Evolutionary conservation across 2,888 invertebrate genomes (phyloP).

Genomic region (Euclidia mi): DNA sequence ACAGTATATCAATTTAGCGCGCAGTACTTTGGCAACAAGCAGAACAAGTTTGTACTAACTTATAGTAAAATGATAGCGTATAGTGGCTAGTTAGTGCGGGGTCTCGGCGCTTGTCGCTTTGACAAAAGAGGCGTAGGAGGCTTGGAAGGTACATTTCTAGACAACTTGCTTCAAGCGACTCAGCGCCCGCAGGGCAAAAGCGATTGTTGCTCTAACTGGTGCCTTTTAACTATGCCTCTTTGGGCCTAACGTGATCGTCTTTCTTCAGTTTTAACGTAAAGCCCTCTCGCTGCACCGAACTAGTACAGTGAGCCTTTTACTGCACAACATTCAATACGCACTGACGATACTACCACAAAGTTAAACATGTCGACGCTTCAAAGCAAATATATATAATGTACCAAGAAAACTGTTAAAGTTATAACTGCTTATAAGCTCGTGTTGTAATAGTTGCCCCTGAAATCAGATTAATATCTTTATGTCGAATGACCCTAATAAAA

Average conservation of each 20-base stretch:
- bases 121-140: conserved; percentile 3
- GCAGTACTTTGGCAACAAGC: conserved; percentile 1
- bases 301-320: background rate
- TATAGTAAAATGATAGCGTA: conserved; percentile 3
- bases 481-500: conserved; percentile 2
- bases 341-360: too few species aligned
- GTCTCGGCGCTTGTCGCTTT: background rate
- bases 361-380: too few species aligned
- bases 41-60: conserved; percentile 5
- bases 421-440: too few species aligned
- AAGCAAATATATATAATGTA: too few species aligned
- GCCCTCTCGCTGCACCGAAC: background rate
- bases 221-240: conserved; percentile 40
- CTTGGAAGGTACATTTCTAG: conserved; percentile 14
- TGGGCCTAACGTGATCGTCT: conserved; percentile 51
- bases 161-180: conserved; percentile 23
- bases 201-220: conserved; percentile 57
- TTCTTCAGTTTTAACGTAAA: conserved; percentile 26
- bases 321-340: background rate
- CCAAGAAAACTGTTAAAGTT: too few species aligned
- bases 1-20: background rate
- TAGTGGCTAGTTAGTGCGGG: background rate
- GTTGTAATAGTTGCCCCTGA: background rate
- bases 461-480: conserved; percentile 9
- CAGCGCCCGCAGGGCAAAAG: conserved; percentile 27